phyloP scores from a whole-genome alignment of 2,888 invertebrate species.

The Acanthococcus lagerstroemiae region DNA sequence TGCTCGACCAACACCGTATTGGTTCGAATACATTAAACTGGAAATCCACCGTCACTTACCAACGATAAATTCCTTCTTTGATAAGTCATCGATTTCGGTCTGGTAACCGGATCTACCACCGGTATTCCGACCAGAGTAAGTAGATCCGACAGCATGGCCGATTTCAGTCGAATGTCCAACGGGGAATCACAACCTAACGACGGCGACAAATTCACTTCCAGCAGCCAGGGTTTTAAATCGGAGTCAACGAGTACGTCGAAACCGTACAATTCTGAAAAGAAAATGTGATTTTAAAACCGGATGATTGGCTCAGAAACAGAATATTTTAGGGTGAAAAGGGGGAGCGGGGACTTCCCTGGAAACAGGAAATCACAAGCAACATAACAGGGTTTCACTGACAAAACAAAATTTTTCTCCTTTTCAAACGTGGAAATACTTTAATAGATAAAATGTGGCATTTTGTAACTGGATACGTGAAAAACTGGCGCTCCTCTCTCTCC shows the following conservation, averaged over 20 bases:
- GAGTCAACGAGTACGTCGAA: conserved; percentile 91
- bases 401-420: no score
- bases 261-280: conserved; percentile 70
- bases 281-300: background rate
- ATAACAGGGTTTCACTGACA: no score
- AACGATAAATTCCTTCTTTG: conserved; percentile 13
- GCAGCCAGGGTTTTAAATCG: conserved; percentile 83
- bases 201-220: conserved; percentile 91
- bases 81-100: conserved; percentile 14
- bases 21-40: no score
- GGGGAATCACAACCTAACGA: conserved; percentile 86
- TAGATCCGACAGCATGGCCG: conserved; percentile 79
- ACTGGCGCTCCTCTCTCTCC: no score
- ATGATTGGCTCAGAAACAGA: background rate
- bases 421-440: no score
- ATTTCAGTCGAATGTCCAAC: conserved; percentile 83
- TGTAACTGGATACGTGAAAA: no score
- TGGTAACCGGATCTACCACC: conserved; percentile 56
- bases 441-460: no score
- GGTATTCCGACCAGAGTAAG: conserved; percentile 83
- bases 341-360: no score
- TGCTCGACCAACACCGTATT: no score
- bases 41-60: no score
- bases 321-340: background rate
- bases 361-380: no score